phyloP scores from a whole-genome alignment of 2,113 vertebrate species.

The cat (Felis catus) region DNA sequence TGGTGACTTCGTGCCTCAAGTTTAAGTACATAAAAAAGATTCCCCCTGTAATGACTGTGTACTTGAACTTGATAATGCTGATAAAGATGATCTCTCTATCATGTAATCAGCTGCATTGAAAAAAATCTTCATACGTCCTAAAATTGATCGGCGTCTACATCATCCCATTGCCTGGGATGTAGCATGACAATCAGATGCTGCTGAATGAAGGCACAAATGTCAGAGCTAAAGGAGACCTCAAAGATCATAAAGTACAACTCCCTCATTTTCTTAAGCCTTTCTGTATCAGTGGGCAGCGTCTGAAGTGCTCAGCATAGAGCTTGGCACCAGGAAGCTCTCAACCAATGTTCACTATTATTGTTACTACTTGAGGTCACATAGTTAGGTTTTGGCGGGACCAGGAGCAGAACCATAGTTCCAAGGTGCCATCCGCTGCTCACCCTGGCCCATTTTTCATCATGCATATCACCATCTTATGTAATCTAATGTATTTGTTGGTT shows the following conservation, averaged over 20 bases:
- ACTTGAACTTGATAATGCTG: constrained; percentile 61
- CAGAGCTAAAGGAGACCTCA: neutral
- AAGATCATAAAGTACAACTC: neutral
- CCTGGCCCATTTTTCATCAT: neutral
- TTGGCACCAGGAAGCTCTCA: neutral
- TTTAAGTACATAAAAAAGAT: constrained; percentile 55
- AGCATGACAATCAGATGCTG: neutral
- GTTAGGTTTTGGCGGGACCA: neutral
- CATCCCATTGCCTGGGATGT: neutral
- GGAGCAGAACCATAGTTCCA: neutral
- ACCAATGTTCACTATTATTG: neutral
- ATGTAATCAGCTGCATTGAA: neutral
- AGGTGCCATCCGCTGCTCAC: neutral
- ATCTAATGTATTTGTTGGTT: neutral
- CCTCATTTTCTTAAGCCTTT: neutral
- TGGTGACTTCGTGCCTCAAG: constrained; percentile 15
- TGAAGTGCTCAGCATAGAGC: neutral
- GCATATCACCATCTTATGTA: neutral
- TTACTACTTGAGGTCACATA: neutral
- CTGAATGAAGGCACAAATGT: neutral
- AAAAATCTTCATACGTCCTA: constrained; percentile 21
- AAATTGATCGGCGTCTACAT: neutral
- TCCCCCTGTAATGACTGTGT: constrained; percentile 6
- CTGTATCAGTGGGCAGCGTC: neutral
- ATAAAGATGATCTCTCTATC: constrained; percentile 43